These are phyloP conservation scores for Pleuronectes platessa DNA, from an alignment of 2,113 vertebrate species.

Conservation along the genomic window DNA sequence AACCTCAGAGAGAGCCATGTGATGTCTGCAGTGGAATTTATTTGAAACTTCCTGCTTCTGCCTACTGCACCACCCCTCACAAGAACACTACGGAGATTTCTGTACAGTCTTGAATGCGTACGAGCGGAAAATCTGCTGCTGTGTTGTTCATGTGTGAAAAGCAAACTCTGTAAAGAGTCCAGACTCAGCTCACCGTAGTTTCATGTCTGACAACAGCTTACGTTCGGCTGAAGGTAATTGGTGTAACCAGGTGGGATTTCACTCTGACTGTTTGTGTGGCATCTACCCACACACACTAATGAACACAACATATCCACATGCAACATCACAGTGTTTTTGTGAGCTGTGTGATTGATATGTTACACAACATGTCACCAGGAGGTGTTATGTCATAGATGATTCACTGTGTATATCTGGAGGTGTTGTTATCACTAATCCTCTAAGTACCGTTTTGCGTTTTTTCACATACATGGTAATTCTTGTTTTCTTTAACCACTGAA, in stretches of 20 bases:
- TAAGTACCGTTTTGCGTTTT: background rate
- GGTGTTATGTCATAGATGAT: background rate
- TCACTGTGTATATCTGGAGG: background rate
- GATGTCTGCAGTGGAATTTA: no score
- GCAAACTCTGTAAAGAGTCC: no score
- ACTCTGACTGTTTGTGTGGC: slow-evolving; percentile 8
- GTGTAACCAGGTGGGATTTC: background rate
- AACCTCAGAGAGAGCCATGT: no score
- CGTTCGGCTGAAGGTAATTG: no score
- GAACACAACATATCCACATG: background rate
- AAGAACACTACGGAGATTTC: no score
- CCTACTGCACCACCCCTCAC: no score
- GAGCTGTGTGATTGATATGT: background rate
- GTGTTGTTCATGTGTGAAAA: no score
- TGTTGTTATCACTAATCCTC: background rate
- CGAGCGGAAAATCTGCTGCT: no score
- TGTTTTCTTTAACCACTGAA: background rate
- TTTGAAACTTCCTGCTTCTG: no score
- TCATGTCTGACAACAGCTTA: no score
- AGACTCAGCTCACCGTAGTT: no score
- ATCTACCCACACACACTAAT: slow-evolving; percentile 33
- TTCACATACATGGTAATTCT: background rate
- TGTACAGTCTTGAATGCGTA: no score
- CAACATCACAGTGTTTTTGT: background rate
- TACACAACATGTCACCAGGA: background rate